A percentile compares a stretch with the other conserved stretches of the same genome.
Conservation (phyloP, 2,113 vertebrate genomes). For the Prochilodus magdalenae region DNA sequence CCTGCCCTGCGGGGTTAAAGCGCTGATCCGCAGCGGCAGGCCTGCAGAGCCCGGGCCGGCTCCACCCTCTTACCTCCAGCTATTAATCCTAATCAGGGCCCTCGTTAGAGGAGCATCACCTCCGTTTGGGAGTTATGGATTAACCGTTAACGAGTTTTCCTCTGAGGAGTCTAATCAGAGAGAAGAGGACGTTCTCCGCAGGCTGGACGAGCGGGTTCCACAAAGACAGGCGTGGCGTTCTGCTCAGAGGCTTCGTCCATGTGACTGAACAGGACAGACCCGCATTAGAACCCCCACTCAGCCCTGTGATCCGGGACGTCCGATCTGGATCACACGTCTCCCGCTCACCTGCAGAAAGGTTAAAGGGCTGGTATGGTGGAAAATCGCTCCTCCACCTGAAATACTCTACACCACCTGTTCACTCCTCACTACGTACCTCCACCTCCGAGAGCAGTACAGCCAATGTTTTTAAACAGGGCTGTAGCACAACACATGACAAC, state of each 20-base stretch:
- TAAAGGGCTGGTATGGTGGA: no score
- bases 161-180: conserved; percentile 40
- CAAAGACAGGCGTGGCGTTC: neutral
- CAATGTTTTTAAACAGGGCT: no score
- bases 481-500: no score
- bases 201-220: neutral
- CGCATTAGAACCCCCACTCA: no score
- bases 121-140: conserved; percentile 54
- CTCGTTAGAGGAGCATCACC: conserved; percentile 53
- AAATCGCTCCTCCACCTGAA: no score
- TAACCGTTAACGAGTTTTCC: conserved; percentile 57
- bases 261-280: no score
- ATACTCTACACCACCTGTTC: no score
- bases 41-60: neutral
- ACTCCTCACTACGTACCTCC: no score
- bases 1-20: neutral
- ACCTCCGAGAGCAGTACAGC: no score
- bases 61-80: conserved; percentile 1
- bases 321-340: no score
- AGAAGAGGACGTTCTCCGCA: neutral
- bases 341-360: no score
- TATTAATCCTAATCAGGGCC: conserved; percentile 53
- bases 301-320: no score
- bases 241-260: neutral
- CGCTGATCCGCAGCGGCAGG: neutral